Evolutionary conservation across 2,797 vertebrate species (phyloP), one percentile per base, ranked within the genome.

Genomic region (Coccyzus lansbergi): DNA sequence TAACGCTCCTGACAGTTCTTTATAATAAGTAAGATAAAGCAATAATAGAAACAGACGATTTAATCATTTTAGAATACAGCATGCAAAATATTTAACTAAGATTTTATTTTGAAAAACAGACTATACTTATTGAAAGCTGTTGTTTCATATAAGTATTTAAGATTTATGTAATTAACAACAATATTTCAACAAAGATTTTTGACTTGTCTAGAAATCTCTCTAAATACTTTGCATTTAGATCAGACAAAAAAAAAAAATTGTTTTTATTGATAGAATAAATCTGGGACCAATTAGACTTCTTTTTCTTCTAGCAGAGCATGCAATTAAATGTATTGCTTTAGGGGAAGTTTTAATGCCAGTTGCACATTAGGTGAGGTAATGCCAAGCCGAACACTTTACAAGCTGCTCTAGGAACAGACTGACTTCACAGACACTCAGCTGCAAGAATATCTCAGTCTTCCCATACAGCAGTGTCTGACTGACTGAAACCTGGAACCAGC

Each of bases 341-440:
- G 91, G 92, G 91, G 82, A 95, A 85, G 88, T 86, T 91, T 92
- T 94, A 95, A 91, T 93, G 58, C 22, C 0, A 2, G 78, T 82
- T 86, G 79, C 77, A 91, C 64, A 84, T 92, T 85, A 90, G 84
- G 92, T 95, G 92, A 94, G 91, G 91, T 94, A 96, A 94, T 96
- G 94, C 64, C 93, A 95, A 96, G 91, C 70, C 63, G 83, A 95
- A 84, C 78, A 80, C 85, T 91, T 76, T 65, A 44, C 67, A 91
- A 91, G 68, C 90, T 96, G 88, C 82, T 90, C 29, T 33, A 88
- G 78, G 86, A 95, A 42, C 63, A 84, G 51, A 67, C 87, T 94
- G 95, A 63, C 63, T 95, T 80, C 82, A 64, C 58, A 83, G 81
- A 44, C 55, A 63, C 78, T 92, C 16, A 0, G 51, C 91, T 95